Evolutionary conservation across 2,888 invertebrate genomes (phyloP).

Genomic region (Odontocerum albicorne): DNA sequence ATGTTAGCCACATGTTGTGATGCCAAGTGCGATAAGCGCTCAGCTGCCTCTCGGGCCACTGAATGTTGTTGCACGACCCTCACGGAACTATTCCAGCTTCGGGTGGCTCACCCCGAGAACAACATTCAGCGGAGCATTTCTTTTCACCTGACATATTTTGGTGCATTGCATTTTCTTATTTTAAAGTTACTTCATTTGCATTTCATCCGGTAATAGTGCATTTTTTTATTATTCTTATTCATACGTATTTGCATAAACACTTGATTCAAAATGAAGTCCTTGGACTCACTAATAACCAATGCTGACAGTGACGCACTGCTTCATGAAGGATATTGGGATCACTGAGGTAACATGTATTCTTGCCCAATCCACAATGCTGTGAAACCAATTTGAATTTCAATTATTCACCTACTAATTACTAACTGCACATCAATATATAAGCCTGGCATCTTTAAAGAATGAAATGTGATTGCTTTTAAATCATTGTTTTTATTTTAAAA

Average conservation of each 20-base stretch:
- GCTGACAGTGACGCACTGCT: constrained; percentile 33
- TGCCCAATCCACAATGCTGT: constrained; percentile 25
- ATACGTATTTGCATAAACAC: constrained; percentile 36
- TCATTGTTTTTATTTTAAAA: too few relatives aligned
- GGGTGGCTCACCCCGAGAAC: constrained; percentile 20
- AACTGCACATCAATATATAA: not conserved
- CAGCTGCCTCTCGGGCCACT: constrained; percentile 24
- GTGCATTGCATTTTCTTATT: constrained; percentile 46
- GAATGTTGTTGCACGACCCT: constrained; percentile 34
- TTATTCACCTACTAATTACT: not conserved
- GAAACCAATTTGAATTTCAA: not conserved
- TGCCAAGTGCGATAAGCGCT: constrained; percentile 10
- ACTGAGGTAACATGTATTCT: constrained; percentile 32
- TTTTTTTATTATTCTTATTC: constrained; percentile 32
- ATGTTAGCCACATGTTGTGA: constrained; percentile 27
- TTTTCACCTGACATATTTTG: constrained; percentile 46
- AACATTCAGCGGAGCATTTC: constrained; percentile 31
- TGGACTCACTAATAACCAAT: constrained; percentile 28
- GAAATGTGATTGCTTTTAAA: not conserved
- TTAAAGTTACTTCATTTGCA: constrained; percentile 46
- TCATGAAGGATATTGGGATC: constrained; percentile 30
- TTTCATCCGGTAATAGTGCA: constrained; percentile 53
- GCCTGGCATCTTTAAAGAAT: not conserved
- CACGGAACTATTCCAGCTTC: constrained; percentile 21
- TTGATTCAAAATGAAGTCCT: constrained; percentile 30